These are phyloP conservation scores for Platysternon megacephalum DNA, from an alignment of 2,113 vertebrate species.

Conservation along the genomic window DNA sequence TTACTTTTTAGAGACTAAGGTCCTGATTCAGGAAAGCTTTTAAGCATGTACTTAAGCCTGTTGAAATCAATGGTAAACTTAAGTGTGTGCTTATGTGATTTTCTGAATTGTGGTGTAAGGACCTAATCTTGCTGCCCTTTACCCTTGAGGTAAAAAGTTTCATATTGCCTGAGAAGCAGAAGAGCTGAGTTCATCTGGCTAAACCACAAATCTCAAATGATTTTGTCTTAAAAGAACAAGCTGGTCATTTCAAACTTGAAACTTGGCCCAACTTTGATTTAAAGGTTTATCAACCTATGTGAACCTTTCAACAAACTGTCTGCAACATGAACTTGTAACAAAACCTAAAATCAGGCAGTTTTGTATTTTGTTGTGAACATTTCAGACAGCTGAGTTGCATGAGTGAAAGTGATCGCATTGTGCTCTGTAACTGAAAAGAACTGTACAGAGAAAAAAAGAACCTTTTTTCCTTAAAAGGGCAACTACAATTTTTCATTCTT, in stretches of 20 bases:
- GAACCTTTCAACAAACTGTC: slow-evolving; percentile 35
- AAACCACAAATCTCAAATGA: neutral
- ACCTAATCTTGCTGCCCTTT: neutral
- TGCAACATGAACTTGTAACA: slow-evolving; percentile 1
- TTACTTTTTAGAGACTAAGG: neutral
- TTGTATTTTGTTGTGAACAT: neutral
- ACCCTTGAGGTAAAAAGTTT: fast-evolving
- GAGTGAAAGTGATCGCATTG: neutral
- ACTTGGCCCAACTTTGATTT: neutral
- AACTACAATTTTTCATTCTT: neutral
- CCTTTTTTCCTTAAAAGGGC: neutral
- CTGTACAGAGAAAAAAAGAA: neutral
- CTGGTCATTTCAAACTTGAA: neutral
- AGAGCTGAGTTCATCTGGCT: neutral
- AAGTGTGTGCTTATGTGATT: neutral
- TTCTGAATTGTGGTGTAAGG: neutral
- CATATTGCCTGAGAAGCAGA: neutral
- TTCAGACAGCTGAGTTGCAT: neutral
- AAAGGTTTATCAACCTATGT: slow-evolving; percentile 26
- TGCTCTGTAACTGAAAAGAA: neutral
- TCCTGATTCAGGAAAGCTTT: neutral
- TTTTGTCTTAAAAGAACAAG: neutral
- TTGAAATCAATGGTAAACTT: neutral
- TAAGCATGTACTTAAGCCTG: neutral
- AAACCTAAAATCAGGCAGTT: neutral